Percentiles rank a stretch among this genome's conserved stretches.
Conservation (phyloP, 2,797 vertebrate species). For the Zalophus californianus region DNA sequence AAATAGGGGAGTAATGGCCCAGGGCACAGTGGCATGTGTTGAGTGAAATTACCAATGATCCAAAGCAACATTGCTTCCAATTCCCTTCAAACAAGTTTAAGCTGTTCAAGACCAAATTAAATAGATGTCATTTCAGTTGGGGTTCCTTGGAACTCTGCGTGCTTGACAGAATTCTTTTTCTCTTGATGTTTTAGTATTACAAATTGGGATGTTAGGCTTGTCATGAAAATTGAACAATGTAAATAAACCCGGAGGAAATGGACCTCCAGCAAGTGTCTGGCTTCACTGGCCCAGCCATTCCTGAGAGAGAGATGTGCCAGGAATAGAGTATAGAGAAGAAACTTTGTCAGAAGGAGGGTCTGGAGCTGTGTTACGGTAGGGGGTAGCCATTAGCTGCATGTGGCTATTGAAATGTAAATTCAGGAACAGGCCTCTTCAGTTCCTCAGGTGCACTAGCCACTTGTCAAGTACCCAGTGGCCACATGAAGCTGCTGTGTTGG, state of each 20-base stretch:
- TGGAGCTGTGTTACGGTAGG: not conserved
- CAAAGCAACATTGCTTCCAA: not conserved
- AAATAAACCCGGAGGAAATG: constrained; percentile 22
- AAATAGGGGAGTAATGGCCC: not conserved
- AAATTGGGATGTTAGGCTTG: not conserved
- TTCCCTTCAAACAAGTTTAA: not conserved
- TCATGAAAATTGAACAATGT: not conserved
- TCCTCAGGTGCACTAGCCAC: not conserved
- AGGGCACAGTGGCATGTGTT: not conserved
- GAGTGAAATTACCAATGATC: not conserved
- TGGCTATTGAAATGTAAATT: not conserved
- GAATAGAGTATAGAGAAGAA: constrained; percentile 29
- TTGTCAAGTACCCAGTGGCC: not conserved
- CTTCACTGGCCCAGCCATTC: not conserved
- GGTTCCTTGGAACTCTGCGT: not conserved
- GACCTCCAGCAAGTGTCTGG: not conserved
- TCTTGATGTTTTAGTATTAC: constrained; percentile 23
- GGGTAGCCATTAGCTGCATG: not conserved
- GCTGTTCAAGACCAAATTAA: constrained; percentile 25
- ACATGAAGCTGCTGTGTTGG: not conserved
- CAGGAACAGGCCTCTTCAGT: not conserved
- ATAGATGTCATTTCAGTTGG: not conserved
- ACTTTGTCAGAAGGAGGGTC: not conserved
- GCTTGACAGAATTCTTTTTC: not conserved
- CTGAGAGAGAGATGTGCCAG: not conserved